Base-by-base conservation (phyloP, 2,113 vertebrate species). In the Butastur rufipennis region DNA sequence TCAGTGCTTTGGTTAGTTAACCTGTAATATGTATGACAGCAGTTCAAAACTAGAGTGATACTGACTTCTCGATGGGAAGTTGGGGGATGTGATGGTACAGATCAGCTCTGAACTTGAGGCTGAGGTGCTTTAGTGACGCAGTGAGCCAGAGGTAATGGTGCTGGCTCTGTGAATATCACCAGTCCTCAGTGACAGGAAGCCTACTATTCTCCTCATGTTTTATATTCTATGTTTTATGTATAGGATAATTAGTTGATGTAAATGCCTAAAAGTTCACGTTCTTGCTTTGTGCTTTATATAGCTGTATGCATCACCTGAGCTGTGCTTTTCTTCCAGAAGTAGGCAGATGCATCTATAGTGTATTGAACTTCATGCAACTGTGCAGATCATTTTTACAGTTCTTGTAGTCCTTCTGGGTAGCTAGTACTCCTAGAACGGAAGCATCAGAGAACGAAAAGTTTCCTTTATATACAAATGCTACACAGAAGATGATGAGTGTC, bases 21-120 rank as follows among this genome's bases (percentile, higher is more conserved):
- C 17, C 19, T 59, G 40, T 47, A 21, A 14, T 21, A 25, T 71
- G 42, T 42, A 6, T 81, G 68, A 13, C 34, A 43, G 43, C 26
- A 13, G 32, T 10, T 53, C 42, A 9, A 32, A 43, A 11, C 20
- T 21, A 9, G 42, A 7, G 48, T 3, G 45, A 3, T 47, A 26
- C 36, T 82, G 56, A 20, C 3, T 42, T n/a, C 40, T n/a, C 1
- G 3, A 7, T 0, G 19, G 59, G 3, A 56, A 31, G 45, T 3
- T 26, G 32, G 15, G 26, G 52, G 42, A 14, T 3, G 10, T 45
- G 55, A 17, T 17, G 4, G 20, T 42, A 9, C 11, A 26, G 26
- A 11, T 9, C 15, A 82, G 43, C 53, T 43, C 58, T 27, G 81
- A 50, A 36, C 32, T 23, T 59, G n/a, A 58, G 38, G 21, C 38